Evolutionary conservation across 2,888 invertebrate species (phyloP), one percentile per base, ranked within the genome.

Genomic region (Melinaea marsaeus): DNA sequence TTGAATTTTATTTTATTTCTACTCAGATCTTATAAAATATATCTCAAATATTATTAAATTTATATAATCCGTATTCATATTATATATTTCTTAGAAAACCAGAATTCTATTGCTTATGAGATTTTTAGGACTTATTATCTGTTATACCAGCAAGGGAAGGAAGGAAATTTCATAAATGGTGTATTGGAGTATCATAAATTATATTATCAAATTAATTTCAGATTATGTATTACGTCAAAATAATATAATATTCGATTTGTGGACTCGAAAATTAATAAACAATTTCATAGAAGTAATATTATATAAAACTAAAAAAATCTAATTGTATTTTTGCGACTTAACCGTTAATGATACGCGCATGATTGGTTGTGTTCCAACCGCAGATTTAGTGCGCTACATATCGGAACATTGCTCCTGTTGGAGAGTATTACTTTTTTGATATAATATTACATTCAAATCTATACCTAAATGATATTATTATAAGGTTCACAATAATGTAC

Each of bases 381-480:
- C 63, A 63, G 63, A 63, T 68, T 68, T 68, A 65, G 63, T 57
- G 63, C 57, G 63, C 60, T 59, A 60, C 55, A 68, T 68, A 63
- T 58, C 55, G 46, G 57, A 48, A 54, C 63, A 57, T 37, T 60
- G 59, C 57, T 55, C 63, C 45, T 62, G 45, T 60, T 46, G 57
- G 47, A 56, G 46, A 46, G 37, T 56, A 48, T 56, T 59, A 55
- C 42, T 33, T 59, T 63, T 62, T 59, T 57, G 35, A 63, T 37
- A 48, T 22, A 9, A 13, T n/a, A n/a, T 0, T n/a, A n/a, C 13
- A 54, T 42, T n/a, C 46, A 47, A 63, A 57, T 61, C 58, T 13
- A 32, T 11, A 22, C 37, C 61, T 32, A 57, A 63, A 32, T 13
- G 2, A 2, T 9, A 34, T 3, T 2, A 1, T 1, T 1, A 61